phyloP scores from a whole-genome alignment of 2,797 vertebrate genomes.

The Cirrhinus molitorella region DNA sequence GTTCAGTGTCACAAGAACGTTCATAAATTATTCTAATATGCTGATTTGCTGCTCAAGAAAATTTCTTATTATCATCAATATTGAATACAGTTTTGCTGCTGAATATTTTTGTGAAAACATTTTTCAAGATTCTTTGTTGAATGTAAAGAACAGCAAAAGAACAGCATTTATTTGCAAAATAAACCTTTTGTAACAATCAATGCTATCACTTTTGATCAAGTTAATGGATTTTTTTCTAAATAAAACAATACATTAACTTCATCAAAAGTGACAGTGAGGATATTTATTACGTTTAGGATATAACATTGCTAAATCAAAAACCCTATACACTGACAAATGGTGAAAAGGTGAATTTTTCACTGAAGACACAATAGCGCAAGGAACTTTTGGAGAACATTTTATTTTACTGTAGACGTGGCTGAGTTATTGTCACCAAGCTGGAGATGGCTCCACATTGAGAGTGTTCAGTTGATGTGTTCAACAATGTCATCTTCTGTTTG shows the following conservation, averaged over 20 bases:
- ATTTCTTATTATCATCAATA: neutral
- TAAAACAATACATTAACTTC: neutral
- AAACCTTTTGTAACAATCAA: neutral
- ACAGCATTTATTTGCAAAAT: neutral
- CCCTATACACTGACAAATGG: neutral
- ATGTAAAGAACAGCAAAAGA: neutral
- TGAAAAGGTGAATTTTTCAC: too few relatives aligned
- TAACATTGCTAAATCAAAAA: too few relatives aligned
- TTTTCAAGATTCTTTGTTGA: neutral
- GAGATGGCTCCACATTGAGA: conserved; percentile 9
- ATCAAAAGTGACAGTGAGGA: neutral
- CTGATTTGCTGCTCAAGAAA: neutral
- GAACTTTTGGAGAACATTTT: neutral
- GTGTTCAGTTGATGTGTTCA: conserved; percentile 43
- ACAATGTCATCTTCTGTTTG: conserved; percentile 16
- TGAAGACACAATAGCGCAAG: neutral
- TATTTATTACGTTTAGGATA: too few relatives aligned
- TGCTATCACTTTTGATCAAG: neutral
- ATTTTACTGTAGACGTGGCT: neutral
- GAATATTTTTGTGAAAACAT: neutral
- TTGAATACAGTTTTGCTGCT: neutral
- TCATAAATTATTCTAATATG: neutral
- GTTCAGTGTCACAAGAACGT: neutral
- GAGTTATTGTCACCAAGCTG: neutral
- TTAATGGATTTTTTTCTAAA: neutral